Conservation (phyloP, 2,888 invertebrate species). For the Leucozona laternaria region DNA sequence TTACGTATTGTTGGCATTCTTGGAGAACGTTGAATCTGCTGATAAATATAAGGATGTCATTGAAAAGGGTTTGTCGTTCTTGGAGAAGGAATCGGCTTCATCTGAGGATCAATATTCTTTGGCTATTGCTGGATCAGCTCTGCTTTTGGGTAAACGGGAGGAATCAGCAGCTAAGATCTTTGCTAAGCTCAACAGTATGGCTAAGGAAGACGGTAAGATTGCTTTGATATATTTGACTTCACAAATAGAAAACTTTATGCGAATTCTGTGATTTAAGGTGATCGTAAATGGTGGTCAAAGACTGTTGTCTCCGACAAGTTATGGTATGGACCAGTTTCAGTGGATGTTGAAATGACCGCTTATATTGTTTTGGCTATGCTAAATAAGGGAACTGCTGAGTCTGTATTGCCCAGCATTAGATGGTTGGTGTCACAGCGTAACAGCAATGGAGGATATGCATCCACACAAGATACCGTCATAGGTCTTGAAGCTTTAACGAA, state of each 20-base stretch:
- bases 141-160: slow-evolving; percentile 90
- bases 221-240: background rate
- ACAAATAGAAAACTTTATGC: background rate
- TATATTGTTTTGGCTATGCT: slow-evolving; percentile 91
- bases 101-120: slow-evolving; percentile 90
- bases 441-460: slow-evolving; percentile 89
- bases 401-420: slow-evolving; percentile 85
- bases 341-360: slow-evolving; percentile 92
- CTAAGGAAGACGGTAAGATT: slow-evolving; percentile 80
- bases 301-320: slow-evolving; percentile 83
- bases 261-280: slow-evolving; percentile 82
- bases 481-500: slow-evolving; percentile 89
- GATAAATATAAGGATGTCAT: slow-evolving; percentile 87
- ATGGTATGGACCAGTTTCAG: slow-evolving; percentile 87
- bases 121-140: slow-evolving; percentile 90
- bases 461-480: slow-evolving; percentile 92
- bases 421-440: slow-evolving; percentile 90
- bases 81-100: slow-evolving; percentile 88
- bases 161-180: slow-evolving; percentile 87
- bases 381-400: slow-evolving; percentile 80
- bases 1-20: slow-evolving; percentile 89
- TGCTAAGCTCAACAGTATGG: slow-evolving; percentile 84
- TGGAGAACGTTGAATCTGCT: slow-evolving; percentile 85
- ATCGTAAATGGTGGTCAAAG: slow-evolving; percentile 93
- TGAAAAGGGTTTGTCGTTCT: slow-evolving; percentile 90